phyloP scores from a whole-genome alignment of 2,797 vertebrate genomes.

The Thripadectes ignobilis region DNA sequence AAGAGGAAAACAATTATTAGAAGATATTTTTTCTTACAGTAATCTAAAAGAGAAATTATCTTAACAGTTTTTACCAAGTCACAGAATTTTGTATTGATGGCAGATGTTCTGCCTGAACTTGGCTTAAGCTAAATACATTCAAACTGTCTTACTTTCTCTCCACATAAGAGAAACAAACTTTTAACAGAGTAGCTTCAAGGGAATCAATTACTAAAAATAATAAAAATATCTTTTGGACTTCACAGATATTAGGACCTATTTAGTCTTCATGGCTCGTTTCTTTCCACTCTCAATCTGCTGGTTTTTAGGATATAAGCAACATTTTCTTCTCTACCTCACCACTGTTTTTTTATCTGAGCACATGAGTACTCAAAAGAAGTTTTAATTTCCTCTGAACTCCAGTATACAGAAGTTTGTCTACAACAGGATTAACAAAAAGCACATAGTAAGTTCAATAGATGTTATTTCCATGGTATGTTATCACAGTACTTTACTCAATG shows the following conservation, averaged over 20 bases:
- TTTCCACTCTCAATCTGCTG: neutral
- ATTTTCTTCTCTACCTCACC: neutral
- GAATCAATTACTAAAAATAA: neutral
- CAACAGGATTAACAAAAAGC: neutral
- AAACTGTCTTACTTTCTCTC: neutral
- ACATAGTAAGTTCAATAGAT: accelerated
- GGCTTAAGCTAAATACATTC: neutral
- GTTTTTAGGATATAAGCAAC: neutral
- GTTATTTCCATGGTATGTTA: neutral
- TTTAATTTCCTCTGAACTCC: neutral
- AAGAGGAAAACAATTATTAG: neutral
- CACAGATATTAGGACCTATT: neutral
- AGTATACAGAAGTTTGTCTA: neutral
- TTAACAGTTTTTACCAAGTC: neutral
- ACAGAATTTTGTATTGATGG: neutral
- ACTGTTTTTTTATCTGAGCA: neutral
- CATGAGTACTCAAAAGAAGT: neutral
- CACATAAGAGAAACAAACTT: neutral
- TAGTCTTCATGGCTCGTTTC: neutral
- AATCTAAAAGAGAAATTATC: neutral
- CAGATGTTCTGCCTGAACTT: neutral
- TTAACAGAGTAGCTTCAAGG: neutral
- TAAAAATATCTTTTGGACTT: neutral
- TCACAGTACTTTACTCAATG: neutral
- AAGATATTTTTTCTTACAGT: neutral